Conservation (phyloP, 2,797 vertebrate species). For the Crocodylus rhombifer region DNA sequence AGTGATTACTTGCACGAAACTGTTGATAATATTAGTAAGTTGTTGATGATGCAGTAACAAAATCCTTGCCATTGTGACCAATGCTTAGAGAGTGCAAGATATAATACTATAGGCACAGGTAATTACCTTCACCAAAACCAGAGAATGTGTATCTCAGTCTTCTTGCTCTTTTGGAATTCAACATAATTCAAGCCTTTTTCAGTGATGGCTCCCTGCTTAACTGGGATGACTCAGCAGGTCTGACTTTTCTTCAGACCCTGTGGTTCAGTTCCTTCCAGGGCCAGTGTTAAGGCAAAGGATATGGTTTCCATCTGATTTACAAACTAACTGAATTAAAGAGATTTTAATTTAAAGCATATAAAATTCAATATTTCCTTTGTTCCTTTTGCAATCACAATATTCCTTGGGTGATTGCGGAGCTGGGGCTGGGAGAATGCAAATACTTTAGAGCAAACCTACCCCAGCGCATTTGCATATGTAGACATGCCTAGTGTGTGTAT, state of each 20-base stretch:
- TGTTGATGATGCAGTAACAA: not conserved
- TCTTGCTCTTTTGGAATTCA: too few relatives aligned
- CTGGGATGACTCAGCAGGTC: not conserved
- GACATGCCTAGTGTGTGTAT: too few relatives aligned
- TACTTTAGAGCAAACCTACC: too few relatives aligned
- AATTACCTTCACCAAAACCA: not conserved
- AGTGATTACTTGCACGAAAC: not conserved
- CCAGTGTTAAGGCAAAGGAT: not conserved
- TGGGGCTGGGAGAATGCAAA: too few relatives aligned
- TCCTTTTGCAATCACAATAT: too few relatives aligned
- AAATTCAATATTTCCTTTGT: too few relatives aligned
- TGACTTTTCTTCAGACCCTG: not conserved
- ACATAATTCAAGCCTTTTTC: not conserved
- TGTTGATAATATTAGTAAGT: conserved; percentile 25
- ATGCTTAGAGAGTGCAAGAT: not conserved
- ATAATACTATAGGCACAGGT: not conserved
- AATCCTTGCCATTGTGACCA: not conserved
- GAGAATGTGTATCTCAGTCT: not conserved
- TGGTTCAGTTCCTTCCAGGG: not conserved
- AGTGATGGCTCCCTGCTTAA: not conserved
- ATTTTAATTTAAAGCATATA: too few relatives aligned
- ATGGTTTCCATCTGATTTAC: too few relatives aligned
- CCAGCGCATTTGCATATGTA: too few relatives aligned
- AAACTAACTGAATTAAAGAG: too few relatives aligned
- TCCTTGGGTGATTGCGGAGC: too few relatives aligned